Conservation (phyloP, 1,140 invertebrate species). For the Pseudomyrmex concolor region DNA sequence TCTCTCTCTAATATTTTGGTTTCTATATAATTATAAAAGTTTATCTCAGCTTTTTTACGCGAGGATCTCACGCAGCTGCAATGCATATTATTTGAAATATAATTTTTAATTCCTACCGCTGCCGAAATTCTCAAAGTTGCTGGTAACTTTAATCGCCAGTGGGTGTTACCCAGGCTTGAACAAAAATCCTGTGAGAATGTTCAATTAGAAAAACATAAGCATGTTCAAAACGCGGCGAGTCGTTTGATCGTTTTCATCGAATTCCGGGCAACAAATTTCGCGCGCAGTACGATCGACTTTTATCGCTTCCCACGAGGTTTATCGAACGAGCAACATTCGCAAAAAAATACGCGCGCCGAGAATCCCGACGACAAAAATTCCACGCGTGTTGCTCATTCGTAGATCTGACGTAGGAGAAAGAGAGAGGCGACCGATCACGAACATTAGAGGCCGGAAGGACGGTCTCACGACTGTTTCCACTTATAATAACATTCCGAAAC, state of each 20-base stretch:
- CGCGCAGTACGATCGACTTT: slow-evolving; percentile 24
- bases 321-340: not conserved
- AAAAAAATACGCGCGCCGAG: not conserved
- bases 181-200: not conserved
- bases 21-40: no score
- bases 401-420: not conserved
- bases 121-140: no score
- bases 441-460: slow-evolving; percentile 23
- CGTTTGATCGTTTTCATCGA: not conserved
- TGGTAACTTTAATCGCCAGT: no score
- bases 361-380: slow-evolving; percentile 26
- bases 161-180: no score
- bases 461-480: slow-evolving; percentile 76
- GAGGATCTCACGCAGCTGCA: no score
- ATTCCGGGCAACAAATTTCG: slow-evolving; percentile 19
- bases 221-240: not conserved
- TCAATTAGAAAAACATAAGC: not conserved
- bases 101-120: no score
- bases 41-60: no score
- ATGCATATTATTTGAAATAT: no score
- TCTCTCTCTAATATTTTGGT: no score
- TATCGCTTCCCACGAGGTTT: slow-evolving; percentile 25
- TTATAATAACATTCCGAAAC: slow-evolving; percentile 82
- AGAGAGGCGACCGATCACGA: not conserved
- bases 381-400: slow-evolving; percentile 5